These are phyloP conservation scores for Echinops telfairi DNA, from an alignment of 2,113 vertebrate genomes.

Conservation along the genomic window DNA sequence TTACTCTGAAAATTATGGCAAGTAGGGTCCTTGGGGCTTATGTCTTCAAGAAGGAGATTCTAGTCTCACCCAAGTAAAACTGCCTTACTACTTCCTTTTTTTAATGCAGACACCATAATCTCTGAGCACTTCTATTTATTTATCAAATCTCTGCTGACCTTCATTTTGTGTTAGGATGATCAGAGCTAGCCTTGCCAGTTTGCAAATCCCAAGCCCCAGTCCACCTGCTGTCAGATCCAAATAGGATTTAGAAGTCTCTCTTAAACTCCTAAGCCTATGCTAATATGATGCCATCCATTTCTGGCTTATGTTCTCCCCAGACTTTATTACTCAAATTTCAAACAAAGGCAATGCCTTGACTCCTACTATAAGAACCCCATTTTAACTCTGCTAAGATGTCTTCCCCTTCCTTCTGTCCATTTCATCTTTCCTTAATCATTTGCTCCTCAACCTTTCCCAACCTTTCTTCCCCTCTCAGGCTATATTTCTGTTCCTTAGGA, in stretches of 20 bases:
- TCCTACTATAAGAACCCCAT: neutral
- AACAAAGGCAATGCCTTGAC: slow-evolving; percentile 33
- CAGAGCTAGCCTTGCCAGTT: slow-evolving; percentile 61
- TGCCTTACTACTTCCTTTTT: slow-evolving; percentile 47
- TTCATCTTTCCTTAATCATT: neutral
- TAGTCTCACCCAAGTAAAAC: slow-evolving; percentile 44
- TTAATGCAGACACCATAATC: slow-evolving; percentile 44
- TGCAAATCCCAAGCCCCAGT: slow-evolving; percentile 57
- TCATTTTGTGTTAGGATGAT: slow-evolving; percentile 63
- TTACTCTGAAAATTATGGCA: slow-evolving; percentile 81
- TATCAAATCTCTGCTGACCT: slow-evolving; percentile 66
- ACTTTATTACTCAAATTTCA: slow-evolving; percentile 49
- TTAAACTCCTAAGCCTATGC: slow-evolving; percentile 50
- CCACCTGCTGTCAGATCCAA: slow-evolving; percentile 70
- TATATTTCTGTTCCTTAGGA: neutral
- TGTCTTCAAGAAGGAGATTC: slow-evolving; percentile 67
- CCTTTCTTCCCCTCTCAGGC: neutral
- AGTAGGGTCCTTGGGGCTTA: slow-evolving; percentile 62
- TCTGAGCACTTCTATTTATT: slow-evolving; percentile 65
- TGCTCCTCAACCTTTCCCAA: neutral
- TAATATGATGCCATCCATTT: slow-evolving; percentile 55
- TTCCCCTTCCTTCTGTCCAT: neutral
- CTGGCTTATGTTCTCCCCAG: slow-evolving; percentile 19
- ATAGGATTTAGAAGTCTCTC: slow-evolving; percentile 63
- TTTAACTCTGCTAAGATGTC: neutral